These are phyloP conservation scores for Ramazzottius varieornatus DNA, from an alignment of 2,888 invertebrate species.

Conservation along the genomic window DNA sequence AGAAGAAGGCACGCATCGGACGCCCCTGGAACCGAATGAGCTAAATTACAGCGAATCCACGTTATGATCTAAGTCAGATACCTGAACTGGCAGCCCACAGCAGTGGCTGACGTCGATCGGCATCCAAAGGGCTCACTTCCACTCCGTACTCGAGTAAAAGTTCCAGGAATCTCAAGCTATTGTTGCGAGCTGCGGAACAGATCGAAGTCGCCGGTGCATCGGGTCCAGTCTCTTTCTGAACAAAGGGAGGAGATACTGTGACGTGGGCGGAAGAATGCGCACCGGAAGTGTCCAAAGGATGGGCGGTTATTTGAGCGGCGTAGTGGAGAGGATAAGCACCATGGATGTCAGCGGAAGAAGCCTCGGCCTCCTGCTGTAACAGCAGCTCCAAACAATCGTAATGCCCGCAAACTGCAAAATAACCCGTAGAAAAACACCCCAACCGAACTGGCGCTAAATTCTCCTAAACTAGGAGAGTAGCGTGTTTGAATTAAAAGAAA, in stretches of 20 bases:
- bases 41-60: too few relatives aligned
- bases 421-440: too few relatives aligned
- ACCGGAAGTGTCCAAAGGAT: slow-evolving; percentile 12
- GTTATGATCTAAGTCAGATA: too few relatives aligned
- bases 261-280: background rate
- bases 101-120: slow-evolving; percentile 71
- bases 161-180: background rate
- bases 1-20: slow-evolving; percentile 65
- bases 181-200: background rate
- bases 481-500: too few relatives aligned
- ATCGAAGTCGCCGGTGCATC: background rate
- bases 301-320: slow-evolving; percentile 75
- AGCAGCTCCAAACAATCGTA: slow-evolving; percentile 60
- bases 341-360: slow-evolving; percentile 66
- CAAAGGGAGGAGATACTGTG: background rate
- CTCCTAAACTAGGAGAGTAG: too few relatives aligned
- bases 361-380: slow-evolving; percentile 51
- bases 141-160: slow-evolving; percentile 28
- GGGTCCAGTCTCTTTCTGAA: background rate
- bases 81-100: slow-evolving; percentile 92
- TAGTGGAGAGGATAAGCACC: slow-evolving; percentile 87
- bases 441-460: too few relatives aligned
- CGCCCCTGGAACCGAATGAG: slow-evolving; percentile 42
- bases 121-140: slow-evolving; percentile 56
- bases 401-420: slow-evolving; percentile 58